Conservation (phyloP, 2,797 vertebrate species). For the Karalla daura region DNA sequence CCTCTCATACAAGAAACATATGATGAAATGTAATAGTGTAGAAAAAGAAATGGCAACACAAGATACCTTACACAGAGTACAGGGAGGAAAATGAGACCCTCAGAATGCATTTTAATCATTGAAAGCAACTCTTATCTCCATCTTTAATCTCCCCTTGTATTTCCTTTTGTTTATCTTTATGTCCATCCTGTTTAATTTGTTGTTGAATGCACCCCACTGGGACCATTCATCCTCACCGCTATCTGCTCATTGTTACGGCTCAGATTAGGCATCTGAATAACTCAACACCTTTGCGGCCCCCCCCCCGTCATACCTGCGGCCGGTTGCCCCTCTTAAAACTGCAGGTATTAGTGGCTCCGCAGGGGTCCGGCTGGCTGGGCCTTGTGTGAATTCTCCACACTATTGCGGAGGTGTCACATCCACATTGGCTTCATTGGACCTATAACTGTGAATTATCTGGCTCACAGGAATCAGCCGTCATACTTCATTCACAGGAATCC, state of each 20-base stretch:
- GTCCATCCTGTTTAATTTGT: constrained; percentile 24
- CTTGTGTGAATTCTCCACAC: constrained; percentile 52
- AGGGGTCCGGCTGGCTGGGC: constrained; percentile 13
- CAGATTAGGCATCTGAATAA: constrained; percentile 34
- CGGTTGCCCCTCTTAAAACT: constrained; percentile 28
- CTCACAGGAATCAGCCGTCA: constrained; percentile 67
- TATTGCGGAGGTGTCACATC: constrained; percentile 55
- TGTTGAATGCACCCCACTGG: constrained; percentile 32
- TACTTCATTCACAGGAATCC: constrained; percentile 82
- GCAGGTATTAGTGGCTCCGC: constrained; percentile 32
- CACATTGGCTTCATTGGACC: constrained; percentile 46
- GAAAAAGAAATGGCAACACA: too few species aligned
- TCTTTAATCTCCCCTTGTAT: not conserved
- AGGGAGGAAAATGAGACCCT: too few species aligned
- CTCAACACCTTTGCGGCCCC: constrained; percentile 33
- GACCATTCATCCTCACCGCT: constrained; percentile 17
- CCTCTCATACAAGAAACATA: too few species aligned
- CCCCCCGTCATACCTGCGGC: constrained; percentile 1
- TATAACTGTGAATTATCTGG: constrained; percentile 69
- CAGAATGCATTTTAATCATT: too few species aligned
- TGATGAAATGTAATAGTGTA: too few species aligned
- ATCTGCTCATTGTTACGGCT: constrained; percentile 45
- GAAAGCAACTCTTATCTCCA: too few species aligned
- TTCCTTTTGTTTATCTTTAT: constrained; percentile 2
- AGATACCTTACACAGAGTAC: too few species aligned